Base-by-base conservation (phyloP, 1,140 invertebrate genomes). In the Achatina immaculata region DNA sequence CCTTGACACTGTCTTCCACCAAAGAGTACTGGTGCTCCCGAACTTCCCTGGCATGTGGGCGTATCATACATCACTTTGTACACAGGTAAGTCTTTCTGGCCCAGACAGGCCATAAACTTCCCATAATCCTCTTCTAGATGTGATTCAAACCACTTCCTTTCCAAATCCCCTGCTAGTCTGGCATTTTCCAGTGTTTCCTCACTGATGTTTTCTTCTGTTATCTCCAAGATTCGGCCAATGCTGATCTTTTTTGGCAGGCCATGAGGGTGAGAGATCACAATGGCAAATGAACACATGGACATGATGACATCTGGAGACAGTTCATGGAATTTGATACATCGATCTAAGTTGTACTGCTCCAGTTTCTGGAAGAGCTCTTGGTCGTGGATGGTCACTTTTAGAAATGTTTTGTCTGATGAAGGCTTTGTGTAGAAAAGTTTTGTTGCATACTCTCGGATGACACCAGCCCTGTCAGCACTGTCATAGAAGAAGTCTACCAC, bases 171-270 rank as follows among this genome's bases (percentile, higher is more conserved):
- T 6, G 51, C 74, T 16, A 38, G 28, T 76, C 40, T 76, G 7
- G 74, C 74, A 31, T 76, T 76, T 6, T 0, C 34, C 34, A 76
- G 58, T n/a, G 74, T 76, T 34, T 76, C 74, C n/a, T 55, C 48
- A 31, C 4, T 76, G 43, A 76, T n/a, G 40, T 76, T 76, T 31
- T 76, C 74, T 62, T 76, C 74, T 21, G 74, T 58, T 0, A 76
- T 34, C n/a, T 45, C 38, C 31, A 76, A 7, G 0, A 76, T 38
- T 24, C 34, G 31, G 3, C 74, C 74, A 14, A 76, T 76, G n/a
- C 74, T 76, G 16, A 76, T 76, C 51, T 76, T 76, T 36, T 76
- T 76, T 11, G 74, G 74, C 74, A 76, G 4, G 0, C 74, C 74
- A 62, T 76, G 74, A 62, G 74, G 74, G 24, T 76, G 74, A 21